A percentile compares a stretch with the other conserved stretches of the same genome.
Evolutionary conservation across 2,888 invertebrate genomes (phyloP).

Genomic region (Cataglyphis albicans): DNA sequence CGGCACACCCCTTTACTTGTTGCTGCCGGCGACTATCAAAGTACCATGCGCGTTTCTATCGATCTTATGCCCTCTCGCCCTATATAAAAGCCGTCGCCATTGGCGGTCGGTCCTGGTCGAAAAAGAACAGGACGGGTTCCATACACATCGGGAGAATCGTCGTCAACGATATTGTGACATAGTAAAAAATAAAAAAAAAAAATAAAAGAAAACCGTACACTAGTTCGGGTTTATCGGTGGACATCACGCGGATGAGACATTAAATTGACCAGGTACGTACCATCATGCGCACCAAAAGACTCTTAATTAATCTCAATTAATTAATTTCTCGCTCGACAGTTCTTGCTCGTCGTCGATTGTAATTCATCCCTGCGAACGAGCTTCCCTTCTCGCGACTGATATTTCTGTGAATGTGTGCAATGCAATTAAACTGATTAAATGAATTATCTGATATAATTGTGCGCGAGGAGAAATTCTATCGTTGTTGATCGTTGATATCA

Average conservation of each 20-base stretch:
- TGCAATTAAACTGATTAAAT: not conserved
- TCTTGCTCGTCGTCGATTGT: not conserved
- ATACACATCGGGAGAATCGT: constrained; percentile 46
- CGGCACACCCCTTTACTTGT: constrained; percentile 80
- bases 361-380: not conserved
- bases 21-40: constrained; percentile 76
- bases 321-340: not conserved
- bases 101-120: constrained; percentile 66
- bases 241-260: constrained; percentile 62
- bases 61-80: constrained; percentile 72
- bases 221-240: not conserved
- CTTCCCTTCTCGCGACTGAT: not conserved
- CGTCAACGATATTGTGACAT: constrained; percentile 29
- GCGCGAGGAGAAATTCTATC: not conserved
- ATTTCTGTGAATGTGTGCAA: no score
- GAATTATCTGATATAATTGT: not conserved
- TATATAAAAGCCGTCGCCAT: constrained; percentile 79
- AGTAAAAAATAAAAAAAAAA: not conserved
- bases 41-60: constrained; percentile 84
- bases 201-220: not conserved
- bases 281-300: not conserved
- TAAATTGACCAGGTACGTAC: constrained; percentile 51
- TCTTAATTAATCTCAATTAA: not conserved
- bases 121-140: constrained; percentile 72
- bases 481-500: no score